phyloP scores from a whole-genome alignment of 2,113 vertebrate genomes.

The Poecilia latipinna region DNA sequence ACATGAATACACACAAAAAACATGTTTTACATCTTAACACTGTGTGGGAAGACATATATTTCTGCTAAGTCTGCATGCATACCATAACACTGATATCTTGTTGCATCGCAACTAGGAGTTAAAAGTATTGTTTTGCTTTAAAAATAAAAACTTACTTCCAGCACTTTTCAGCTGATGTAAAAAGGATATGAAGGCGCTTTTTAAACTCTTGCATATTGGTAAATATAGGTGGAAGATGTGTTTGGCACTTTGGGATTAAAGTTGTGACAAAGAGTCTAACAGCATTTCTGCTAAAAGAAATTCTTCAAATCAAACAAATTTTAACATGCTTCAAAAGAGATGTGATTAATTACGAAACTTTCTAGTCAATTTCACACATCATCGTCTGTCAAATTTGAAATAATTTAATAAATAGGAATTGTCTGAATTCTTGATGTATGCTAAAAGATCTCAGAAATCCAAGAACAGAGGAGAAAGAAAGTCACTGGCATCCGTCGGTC shows the following conservation, averaged over 20 bases:
- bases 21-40: background rate
- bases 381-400: too few relatives aligned
- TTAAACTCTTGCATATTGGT: background rate
- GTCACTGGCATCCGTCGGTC: too few relatives aligned
- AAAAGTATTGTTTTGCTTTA: background rate
- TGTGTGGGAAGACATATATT: background rate
- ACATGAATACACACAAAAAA: background rate
- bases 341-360: too few relatives aligned
- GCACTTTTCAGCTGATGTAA: background rate
- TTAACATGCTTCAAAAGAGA: too few relatives aligned
- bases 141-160: background rate
- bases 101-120: background rate
- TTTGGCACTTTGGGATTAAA: background rate
- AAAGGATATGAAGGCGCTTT: background rate
- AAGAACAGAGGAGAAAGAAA: too few relatives aligned
- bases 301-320: too few relatives aligned
- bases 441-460: too few relatives aligned
- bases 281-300: too few relatives aligned
- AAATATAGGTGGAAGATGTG: background rate
- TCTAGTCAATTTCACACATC: too few relatives aligned
- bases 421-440: too few relatives aligned
- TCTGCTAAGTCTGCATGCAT: background rate
- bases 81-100: background rate
- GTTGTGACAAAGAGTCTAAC: too few relatives aligned
- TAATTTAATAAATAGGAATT: too few relatives aligned